Conservation (phyloP, 2,797 vertebrate species). For the Pipistrellus kuhlii region DNA sequence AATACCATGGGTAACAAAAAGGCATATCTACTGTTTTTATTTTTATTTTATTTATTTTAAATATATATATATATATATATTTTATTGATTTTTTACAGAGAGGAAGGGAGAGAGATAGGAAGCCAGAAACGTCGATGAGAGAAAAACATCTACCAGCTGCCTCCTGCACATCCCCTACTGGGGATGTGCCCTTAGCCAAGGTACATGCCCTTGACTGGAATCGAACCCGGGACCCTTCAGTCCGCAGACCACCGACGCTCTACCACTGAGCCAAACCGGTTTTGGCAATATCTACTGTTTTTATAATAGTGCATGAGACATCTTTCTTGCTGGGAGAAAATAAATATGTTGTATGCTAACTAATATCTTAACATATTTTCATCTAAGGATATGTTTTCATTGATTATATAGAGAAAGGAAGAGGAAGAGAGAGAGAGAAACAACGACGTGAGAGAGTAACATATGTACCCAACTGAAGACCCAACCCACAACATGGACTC, state of each 20-base stretch:
- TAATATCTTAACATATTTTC: neutral
- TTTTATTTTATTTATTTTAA: neutral
- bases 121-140: no score
- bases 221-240: no score
- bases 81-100: no score
- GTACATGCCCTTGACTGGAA: no score
- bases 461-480: neutral
- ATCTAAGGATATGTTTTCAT: neutral
- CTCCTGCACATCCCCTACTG: no score
- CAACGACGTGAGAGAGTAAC: neutral
- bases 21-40: neutral
- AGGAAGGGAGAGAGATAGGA: no score
- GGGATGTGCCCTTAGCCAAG: no score
- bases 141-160: no score
- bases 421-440: neutral
- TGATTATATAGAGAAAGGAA: neutral
- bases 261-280: no score
- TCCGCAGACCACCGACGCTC: no score
- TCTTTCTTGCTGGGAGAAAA: neutral
- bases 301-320: neutral
- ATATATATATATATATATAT: no score
- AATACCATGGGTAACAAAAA: neutral
- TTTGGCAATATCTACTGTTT: neutral
- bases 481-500: neutral
- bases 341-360: neutral